Conservation (phyloP, 92 coral and sea anemone species). For the Virgularia gustaviana region DNA sequence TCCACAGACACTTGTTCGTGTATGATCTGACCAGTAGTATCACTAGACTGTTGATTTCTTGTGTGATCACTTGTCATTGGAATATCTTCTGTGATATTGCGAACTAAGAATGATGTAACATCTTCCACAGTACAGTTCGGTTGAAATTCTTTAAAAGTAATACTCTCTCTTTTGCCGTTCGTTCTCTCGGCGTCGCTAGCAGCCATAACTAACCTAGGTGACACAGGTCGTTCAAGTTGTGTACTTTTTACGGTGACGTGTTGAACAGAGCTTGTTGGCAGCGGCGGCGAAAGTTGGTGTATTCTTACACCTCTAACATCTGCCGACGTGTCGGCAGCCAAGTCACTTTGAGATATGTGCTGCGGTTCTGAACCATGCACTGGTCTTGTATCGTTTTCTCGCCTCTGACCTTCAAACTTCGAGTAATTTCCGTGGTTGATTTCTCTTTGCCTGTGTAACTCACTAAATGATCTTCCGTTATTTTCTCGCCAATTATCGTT, state of each 20-base stretch:
- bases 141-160: conserved; percentile 17
- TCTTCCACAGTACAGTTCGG: conserved; percentile 10
- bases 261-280: not conserved
- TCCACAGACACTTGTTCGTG: conserved; percentile 6
- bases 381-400: conserved; percentile 5
- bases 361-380: not conserved
- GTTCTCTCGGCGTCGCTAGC: conserved; percentile 3
- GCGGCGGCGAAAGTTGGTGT: not conserved
- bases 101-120: conserved; percentile 19
- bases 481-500: not conserved
- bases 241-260: conserved; percentile 27
- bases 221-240: conserved; percentile 9
- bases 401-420: not conserved
- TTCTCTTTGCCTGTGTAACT: not conserved
- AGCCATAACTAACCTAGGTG: conserved; percentile 23
- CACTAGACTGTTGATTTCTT: not conserved
- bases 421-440: not conserved
- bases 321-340: not conserved
- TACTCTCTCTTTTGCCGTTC: not conserved
- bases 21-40: not conserved
- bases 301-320: not conserved
- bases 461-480: not conserved
- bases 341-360: conserved; percentile 2
- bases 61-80: not conserved
- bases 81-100: not conserved